These are phyloP conservation scores for Rhinichthys osculus DNA, from an alignment of 2,797 vertebrate species.

Conservation along the genomic window DNA sequence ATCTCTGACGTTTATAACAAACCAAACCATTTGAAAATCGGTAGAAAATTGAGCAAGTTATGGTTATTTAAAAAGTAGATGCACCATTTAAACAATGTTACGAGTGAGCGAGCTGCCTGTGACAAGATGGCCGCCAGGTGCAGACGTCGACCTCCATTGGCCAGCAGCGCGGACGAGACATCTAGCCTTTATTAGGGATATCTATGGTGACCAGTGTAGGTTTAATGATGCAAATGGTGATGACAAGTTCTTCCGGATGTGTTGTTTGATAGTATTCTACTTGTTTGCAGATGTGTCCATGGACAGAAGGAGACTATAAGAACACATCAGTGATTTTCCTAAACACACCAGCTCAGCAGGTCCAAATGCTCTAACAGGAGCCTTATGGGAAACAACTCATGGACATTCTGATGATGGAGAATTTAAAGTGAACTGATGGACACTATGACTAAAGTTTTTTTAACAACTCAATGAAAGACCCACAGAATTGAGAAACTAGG, in stretches of 20 bases:
- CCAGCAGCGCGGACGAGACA: too few relatives aligned
- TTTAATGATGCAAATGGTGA: background rate
- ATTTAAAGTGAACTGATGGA: background rate
- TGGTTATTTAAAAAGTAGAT: too few relatives aligned
- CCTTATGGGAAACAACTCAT: background rate
- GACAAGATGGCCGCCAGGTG: too few relatives aligned
- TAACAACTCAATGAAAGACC: background rate
- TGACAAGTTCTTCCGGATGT: background rate
- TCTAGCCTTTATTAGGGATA: too few relatives aligned
- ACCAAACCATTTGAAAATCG: too few relatives aligned
- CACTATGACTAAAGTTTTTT: background rate
- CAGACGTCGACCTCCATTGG: too few relatives aligned
- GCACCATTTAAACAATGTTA: too few relatives aligned
- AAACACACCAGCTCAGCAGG: constrained; percentile 60
- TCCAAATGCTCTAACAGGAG: constrained; percentile 52
- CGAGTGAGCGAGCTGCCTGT: too few relatives aligned
- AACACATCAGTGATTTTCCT: constrained; percentile 62
- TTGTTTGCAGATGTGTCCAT: constrained; percentile 57
- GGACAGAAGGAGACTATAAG: constrained; percentile 53
- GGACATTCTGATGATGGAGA: background rate
- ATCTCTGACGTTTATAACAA: too few relatives aligned
- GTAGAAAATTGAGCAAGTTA: too few relatives aligned
- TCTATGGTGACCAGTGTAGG: background rate
- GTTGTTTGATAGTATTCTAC: background rate
- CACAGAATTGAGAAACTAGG: background rate